Conservation (phyloP, 2,888 invertebrate genomes). For the Argyra leucocephala region DNA sequence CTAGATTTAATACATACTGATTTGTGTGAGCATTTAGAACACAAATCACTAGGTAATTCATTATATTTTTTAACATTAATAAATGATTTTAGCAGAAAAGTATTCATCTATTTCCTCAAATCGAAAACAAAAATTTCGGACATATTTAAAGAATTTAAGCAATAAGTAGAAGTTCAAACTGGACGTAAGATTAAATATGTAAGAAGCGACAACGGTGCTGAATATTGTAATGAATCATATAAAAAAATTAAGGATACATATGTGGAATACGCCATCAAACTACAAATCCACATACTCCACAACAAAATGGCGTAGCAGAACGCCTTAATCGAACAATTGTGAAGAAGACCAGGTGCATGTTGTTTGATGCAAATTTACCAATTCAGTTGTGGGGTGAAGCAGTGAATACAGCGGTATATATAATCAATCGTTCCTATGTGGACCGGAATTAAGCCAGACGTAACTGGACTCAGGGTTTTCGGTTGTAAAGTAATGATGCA, state of each 20-base stretch:
- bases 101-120: constrained; percentile 23
- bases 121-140: constrained; percentile 22
- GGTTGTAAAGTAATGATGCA: constrained; percentile 10
- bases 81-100: constrained; percentile 25
- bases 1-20: constrained; percentile 26
- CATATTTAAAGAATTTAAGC: constrained; percentile 17
- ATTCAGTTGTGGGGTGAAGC: constrained; percentile 38
- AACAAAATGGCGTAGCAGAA: constrained; percentile 36
- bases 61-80: constrained; percentile 24
- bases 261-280: constrained; percentile 27
- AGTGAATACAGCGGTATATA: constrained; percentile 31
- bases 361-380: constrained; percentile 24
- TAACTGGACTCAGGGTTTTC: no score
- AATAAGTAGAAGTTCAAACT: constrained; percentile 25
- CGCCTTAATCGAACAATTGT: constrained; percentile 34
- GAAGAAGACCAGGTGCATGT: constrained; percentile 29
- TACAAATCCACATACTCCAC: constrained; percentile 31
- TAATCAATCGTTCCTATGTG: constrained; percentile 31
- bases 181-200: constrained; percentile 25
- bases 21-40: constrained; percentile 25
- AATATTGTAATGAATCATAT: constrained; percentile 27
- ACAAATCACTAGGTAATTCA: constrained; percentile 22
- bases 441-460: no score
- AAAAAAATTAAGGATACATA: constrained; percentile 23
- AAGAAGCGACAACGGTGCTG: constrained; percentile 29